Evolutionary conservation across 2,113 vertebrate genomes (phyloP).

Genomic region (Coreoperca whiteheadi): DNA sequence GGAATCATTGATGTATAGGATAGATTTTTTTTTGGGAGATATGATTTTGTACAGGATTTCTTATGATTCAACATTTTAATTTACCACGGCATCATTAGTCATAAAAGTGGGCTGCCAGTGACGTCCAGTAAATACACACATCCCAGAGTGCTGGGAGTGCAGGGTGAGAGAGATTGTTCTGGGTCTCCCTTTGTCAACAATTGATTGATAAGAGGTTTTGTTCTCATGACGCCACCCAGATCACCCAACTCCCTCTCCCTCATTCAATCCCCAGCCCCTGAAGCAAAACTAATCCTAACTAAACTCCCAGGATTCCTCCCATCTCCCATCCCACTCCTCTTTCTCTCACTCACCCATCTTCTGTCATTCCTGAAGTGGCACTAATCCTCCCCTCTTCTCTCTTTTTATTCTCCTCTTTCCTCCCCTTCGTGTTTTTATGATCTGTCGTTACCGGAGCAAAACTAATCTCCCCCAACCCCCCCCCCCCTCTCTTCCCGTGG

Average conservation of each 20-base stretch:
- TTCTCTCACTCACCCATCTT: slow-evolving; percentile 65
- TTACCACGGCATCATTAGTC: slow-evolving; percentile 34
- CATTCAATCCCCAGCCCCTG: slow-evolving; percentile 76
- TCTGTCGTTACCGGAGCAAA: slow-evolving; percentile 84
- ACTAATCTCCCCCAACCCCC: slow-evolving; percentile 77
- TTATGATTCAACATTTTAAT: slow-evolving; percentile 6
- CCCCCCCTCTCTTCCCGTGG: slow-evolving; percentile 5
- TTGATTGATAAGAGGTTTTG: slow-evolving; percentile 82
- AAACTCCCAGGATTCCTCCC: slow-evolving; percentile 80
- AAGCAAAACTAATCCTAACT: slow-evolving; percentile 85
- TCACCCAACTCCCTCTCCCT: slow-evolving; percentile 68
- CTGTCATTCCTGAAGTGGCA: slow-evolving; percentile 81
- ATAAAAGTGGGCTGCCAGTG: slow-evolving; percentile 21
- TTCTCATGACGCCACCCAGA: slow-evolving; percentile 75
- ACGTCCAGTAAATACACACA: slow-evolving; percentile 61
- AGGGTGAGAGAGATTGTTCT: slow-evolving; percentile 38
- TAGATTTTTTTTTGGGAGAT: neutral
- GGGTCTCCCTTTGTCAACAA: slow-evolving; percentile 73
- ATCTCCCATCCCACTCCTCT: slow-evolving; percentile 61
- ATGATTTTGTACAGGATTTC: neutral
- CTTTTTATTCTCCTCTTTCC: slow-evolving; percentile 78
- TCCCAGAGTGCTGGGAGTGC: slow-evolving; percentile 23
- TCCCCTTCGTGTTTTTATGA: slow-evolving; percentile 81
- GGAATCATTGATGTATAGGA: neutral
- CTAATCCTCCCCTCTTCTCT: slow-evolving; percentile 79